Conservation (phyloP, 2,888 invertebrate genomes). For the Julus scanicus region DNA sequence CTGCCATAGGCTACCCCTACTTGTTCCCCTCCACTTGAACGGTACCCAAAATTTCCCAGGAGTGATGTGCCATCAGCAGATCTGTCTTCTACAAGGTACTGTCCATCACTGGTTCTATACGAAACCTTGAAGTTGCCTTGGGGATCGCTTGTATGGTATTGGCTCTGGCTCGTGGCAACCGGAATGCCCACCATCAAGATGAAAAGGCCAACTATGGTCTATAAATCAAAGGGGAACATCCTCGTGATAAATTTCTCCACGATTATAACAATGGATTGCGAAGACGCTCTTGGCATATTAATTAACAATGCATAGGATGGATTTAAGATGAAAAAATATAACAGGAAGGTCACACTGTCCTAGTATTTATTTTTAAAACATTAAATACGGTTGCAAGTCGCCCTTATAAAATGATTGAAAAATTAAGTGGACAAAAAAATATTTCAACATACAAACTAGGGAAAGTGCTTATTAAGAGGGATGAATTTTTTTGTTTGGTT, state of each 20-base stretch:
- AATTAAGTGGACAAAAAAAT: background rate
- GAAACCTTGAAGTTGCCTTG: conserved; percentile 52
- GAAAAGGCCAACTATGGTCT: background rate
- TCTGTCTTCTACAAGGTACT: conserved; percentile 55
- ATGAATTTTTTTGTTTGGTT: background rate
- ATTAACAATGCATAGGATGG: background rate
- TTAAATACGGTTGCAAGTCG: background rate
- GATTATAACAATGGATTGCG: background rate
- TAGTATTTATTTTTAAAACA: background rate
- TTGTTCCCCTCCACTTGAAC: conserved; percentile 51
- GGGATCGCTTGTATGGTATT: conserved; percentile 48
- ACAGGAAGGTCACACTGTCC: background rate
- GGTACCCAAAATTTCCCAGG: conserved; percentile 56
- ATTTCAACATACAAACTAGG: background rate
- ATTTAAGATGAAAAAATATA: background rate
- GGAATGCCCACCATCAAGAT: conserved; percentile 17
- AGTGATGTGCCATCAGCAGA: conserved; percentile 53
- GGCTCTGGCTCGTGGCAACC: conserved; percentile 2
- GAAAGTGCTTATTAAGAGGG: background rate
- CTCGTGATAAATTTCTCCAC: background rate
- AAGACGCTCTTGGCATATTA: background rate
- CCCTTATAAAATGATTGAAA: background rate
- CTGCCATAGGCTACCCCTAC: conserved; percentile 55
- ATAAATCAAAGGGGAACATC: conserved; percentile 7
- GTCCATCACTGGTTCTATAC: conserved; percentile 53